Percentiles rank a stretch among this genome's conserved stretches.
These are phyloP conservation scores for Leptodirus hochenwartii DNA, from an alignment of 2,888 invertebrate genomes.

Conservation along the genomic window DNA sequence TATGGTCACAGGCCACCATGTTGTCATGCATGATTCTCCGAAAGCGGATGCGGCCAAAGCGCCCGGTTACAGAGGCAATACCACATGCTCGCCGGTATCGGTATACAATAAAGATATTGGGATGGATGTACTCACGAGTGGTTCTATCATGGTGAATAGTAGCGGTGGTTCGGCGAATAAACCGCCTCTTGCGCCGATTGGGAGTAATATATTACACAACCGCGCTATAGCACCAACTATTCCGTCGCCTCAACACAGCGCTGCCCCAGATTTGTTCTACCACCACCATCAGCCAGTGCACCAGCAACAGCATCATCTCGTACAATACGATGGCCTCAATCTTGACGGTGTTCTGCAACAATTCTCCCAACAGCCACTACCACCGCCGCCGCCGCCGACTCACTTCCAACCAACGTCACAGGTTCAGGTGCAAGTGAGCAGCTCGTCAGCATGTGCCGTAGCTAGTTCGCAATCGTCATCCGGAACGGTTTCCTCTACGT, in stretches of 20 bases:
- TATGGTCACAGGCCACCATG: too few relatives aligned
- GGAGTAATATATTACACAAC: slow-evolving; percentile 21
- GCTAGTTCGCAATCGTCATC: too few relatives aligned
- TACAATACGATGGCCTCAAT: too few relatives aligned
- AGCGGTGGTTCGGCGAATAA: slow-evolving; percentile 11
- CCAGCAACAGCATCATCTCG: too few relatives aligned
- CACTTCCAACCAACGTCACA: slow-evolving; percentile 5
- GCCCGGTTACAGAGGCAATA: slow-evolving; percentile 71
- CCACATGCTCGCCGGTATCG: slow-evolving; percentile 58
- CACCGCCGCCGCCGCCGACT: slow-evolving; percentile 8
- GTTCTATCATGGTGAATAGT: slow-evolving; percentile 20
- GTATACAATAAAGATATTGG: slow-evolving; percentile 30
- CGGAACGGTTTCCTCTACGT: too few relatives aligned
- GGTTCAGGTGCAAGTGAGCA: slow-evolving; percentile 5
- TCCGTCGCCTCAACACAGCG: slow-evolving; percentile 15
- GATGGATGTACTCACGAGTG: slow-evolving; percentile 18
- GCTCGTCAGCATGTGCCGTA: too few relatives aligned
- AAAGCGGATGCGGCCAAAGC: slow-evolving; percentile 77
- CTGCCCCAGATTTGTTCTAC: slow-evolving; percentile 13
- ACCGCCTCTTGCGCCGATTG: slow-evolving; percentile 21
- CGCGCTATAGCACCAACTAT: slow-evolving; percentile 17
- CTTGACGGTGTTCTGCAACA: too few relatives aligned
- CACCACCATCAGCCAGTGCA: slow-evolving; percentile 13
- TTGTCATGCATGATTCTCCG: too few relatives aligned
- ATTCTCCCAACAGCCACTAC: slow-evolving; percentile 14